Base-by-base conservation (phyloP, 2,888 invertebrate genomes). In the Drosophila pegasa region DNA sequence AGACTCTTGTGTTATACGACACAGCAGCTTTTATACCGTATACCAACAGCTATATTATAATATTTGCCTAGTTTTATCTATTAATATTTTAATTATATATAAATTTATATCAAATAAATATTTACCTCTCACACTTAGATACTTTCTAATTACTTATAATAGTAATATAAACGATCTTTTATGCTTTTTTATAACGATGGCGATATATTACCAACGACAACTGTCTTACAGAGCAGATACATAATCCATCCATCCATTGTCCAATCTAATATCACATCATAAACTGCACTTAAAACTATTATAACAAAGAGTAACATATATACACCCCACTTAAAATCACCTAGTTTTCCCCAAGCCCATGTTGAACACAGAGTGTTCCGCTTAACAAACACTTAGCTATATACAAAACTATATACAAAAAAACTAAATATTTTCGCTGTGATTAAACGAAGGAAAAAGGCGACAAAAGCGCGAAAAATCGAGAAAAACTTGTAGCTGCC, bases 401-500 rank as follows among this genome's bases (percentile, higher is more conserved):
- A 48, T 20, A 14, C 4, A 20, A n/a, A n/a, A n/a, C n/a, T 31
- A 20, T 20, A 20, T 18, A 47, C 20, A 20, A 25, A 6, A 25
- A 25, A 6, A 25, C 3, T 6, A 48, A 47, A 18, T 27, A 4
- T 35, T 27, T 45, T 16, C 16, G 16, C 18, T 10, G 48, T 50
- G 9, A 31, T 9, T 37, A 22, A 54, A 55, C 12, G 10, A 18
- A 37, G 4, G 20, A 47, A 57, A n/a, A 29, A 22, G 8, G 41
- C 43, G 40, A 45, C 62, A 51, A 69, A 41, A 35, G 38, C 52
- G 59, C 38, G 51, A 60, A 71, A 81, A 67, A 51, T 56, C 63
- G 51, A 72, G 61, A 68, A 74, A 73, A 61, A 60, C 78, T 31
- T 40, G 45, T 60, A 56, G 18, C 56, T 47, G 38, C 56, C 71